Conservation (phyloP, 2,888 invertebrate genomes). For the Scrobipalpa costella region DNA sequence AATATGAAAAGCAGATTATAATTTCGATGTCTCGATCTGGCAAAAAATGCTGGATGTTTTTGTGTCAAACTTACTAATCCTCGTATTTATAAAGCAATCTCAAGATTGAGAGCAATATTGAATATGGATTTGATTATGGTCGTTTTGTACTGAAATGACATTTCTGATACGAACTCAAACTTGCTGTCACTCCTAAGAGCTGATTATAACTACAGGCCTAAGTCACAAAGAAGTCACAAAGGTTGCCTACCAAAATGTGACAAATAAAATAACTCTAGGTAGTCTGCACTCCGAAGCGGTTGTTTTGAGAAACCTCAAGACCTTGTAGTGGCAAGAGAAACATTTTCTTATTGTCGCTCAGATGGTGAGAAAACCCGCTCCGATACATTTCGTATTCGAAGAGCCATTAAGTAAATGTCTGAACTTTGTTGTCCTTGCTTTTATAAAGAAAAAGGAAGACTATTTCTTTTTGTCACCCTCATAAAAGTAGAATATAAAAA, state of each 20-base stretch:
- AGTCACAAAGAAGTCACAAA: neutral
- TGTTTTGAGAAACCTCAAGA: neutral
- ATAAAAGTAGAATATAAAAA: neutral
- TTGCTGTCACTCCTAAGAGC: no score
- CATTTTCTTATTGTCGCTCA: neutral
- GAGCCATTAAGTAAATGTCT: slow-evolving; percentile 4
- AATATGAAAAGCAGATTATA: no score
- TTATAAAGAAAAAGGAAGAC: slow-evolving; percentile 11
- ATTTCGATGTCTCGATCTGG: no score
- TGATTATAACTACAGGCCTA: no score
- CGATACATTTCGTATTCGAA: slow-evolving; percentile 17
- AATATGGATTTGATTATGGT: no score
- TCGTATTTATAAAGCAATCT: no score
- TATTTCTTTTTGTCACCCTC: neutral
- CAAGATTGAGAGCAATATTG: no score
- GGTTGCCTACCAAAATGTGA: neutral
- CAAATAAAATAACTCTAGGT: neutral
- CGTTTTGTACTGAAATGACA: no score
- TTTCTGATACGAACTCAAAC: no score
- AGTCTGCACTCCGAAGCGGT: neutral
- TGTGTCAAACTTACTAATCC: no score
- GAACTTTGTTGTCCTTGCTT: slow-evolving; percentile 3
- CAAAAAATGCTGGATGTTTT: no score
- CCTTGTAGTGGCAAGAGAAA: neutral
- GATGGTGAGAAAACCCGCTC: neutral